Base-by-base conservation (phyloP, 2,113 vertebrate species). In the Passer domesticus region DNA sequence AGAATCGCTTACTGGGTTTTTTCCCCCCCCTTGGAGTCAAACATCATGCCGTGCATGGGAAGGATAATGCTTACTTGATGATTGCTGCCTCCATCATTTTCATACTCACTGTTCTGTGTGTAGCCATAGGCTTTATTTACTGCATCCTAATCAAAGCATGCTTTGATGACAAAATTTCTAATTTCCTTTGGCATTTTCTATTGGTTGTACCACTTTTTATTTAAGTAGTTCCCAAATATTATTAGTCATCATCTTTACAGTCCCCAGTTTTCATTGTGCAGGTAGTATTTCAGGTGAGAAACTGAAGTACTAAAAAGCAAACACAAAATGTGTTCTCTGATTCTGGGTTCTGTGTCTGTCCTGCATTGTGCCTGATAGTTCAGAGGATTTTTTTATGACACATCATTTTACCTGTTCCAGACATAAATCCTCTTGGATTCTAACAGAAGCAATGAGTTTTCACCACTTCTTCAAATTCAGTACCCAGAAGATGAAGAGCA, bases 101-200 rank as follows among this genome's bases (percentile, higher is more conserved):
- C 70, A n/a, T 86, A 83, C 27, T 83, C 39, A 20, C 30, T 78
- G 22, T 87, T 89, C 67, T 50, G 7, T 78, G 17, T 86, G 44
- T 89, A 56, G 47, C 68, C 70, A 27, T 73, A 70, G 78, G 75
- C 82, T 83, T 92, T 89, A 86, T 90, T 95, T 93, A 83, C 56
- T 89, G 39, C n/a, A 90, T 43, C 28, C 52, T 94, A 83, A 81
- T 87, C 64, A 81, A 77, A 86, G 12, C 35, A 31, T 49, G 8
- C 35, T 81, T 47, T 52, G 31, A 46, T 86, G 50, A 75, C 18
- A 75, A 85, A 49, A 25, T 30, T 66, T 35, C 14, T 60, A 20
- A 63, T 74, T 92, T 81, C 30, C 37, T 43, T 49, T 63, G 37
- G 24, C 24, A 25, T 88, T 89, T 95, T 52, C 31, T 58, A 20